A percentile compares a stretch with the other conserved stretches of the same genome.
Conservation (phyloP, 2,888 invertebrate genomes). For the Nephrotoma flavescens region DNA sequence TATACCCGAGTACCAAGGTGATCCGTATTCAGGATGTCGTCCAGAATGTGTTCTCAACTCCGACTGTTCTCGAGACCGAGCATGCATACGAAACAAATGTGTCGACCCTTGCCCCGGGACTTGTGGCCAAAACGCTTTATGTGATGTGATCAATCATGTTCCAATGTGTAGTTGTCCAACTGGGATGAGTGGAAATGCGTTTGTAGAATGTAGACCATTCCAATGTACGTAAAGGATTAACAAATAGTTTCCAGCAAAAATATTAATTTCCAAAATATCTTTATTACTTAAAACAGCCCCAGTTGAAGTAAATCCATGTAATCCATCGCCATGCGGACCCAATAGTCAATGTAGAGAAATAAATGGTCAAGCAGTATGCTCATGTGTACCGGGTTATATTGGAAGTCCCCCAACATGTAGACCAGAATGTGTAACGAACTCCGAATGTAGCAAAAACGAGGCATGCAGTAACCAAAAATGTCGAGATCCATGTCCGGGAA, state of each 20-base stretch:
- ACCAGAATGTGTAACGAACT: slow-evolving; percentile 55
- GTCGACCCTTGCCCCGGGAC: slow-evolving; percentile 57
- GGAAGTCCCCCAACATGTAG: slow-evolving; percentile 60
- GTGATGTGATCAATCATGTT: slow-evolving; percentile 59
- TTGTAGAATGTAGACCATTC: slow-evolving; percentile 42
- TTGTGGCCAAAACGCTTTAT: slow-evolving; percentile 54
- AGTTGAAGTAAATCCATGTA: slow-evolving; percentile 33
- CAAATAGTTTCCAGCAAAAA: neutral
- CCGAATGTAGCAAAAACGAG: slow-evolving; percentile 47
- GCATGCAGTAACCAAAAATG: slow-evolving; percentile 60
- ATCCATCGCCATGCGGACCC: slow-evolving; percentile 56
- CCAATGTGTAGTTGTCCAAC: slow-evolving; percentile 46
- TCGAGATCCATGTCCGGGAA: slow-evolving; percentile 49
- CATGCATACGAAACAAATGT: slow-evolving; percentile 58
- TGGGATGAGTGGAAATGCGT: slow-evolving; percentile 55
- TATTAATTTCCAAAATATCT: neutral
- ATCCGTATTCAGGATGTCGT: slow-evolving; percentile 52
- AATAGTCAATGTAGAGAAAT: slow-evolving; percentile 59
- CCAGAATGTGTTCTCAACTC: slow-evolving; percentile 56
- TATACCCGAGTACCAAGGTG: slow-evolving; percentile 47
- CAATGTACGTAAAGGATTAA: slow-evolving; percentile 29
- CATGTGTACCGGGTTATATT: slow-evolving; percentile 46
- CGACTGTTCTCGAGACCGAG: slow-evolving; percentile 49
- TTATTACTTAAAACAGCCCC: slow-evolving; percentile 29
- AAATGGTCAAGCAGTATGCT: slow-evolving; percentile 57